These are phyloP conservation scores for Gracilinanus agilis DNA, from an alignment of 2,113 vertebrate genomes.

Conservation along the genomic window DNA sequence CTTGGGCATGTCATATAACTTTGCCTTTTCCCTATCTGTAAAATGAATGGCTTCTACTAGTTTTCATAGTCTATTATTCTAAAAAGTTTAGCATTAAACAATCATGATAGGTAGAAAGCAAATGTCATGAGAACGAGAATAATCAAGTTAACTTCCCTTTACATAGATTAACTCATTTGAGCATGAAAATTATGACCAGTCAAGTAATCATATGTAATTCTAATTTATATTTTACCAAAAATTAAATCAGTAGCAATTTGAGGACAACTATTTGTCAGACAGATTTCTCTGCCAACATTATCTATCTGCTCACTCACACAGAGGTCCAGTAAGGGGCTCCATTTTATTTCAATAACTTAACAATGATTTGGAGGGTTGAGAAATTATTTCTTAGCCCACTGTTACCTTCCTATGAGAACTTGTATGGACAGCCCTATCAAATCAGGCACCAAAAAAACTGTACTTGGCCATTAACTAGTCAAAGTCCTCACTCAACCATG, in stretches of 20 bases:
- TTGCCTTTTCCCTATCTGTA: not conserved
- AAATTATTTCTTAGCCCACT: not conserved
- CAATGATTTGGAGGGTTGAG: not conserved
- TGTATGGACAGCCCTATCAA: not conserved
- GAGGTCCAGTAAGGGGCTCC: not conserved
- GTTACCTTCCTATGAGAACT: not conserved
- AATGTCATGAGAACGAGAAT: not conserved
- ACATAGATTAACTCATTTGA: not conserved
- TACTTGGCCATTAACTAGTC: not conserved
- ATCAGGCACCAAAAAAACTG: not conserved
- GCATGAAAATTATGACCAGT: not conserved
- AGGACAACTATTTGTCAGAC: not conserved
- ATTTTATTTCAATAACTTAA: not conserved
- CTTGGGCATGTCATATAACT: not conserved
- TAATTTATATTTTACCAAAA: not conserved
- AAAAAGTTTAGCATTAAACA: not conserved
- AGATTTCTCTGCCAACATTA: not conserved
- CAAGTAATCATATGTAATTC: not conserved
- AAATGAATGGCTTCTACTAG: not conserved
- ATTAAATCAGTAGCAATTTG: not conserved
- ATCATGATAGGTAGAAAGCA: not conserved
- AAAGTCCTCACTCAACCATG: not conserved
- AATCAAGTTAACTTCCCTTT: not conserved
- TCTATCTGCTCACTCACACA: not conserved
- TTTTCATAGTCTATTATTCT: not conserved